These are phyloP conservation scores for Drosophila obscura DNA, from an alignment of 1,140 invertebrate genomes.

Conservation along the genomic window DNA sequence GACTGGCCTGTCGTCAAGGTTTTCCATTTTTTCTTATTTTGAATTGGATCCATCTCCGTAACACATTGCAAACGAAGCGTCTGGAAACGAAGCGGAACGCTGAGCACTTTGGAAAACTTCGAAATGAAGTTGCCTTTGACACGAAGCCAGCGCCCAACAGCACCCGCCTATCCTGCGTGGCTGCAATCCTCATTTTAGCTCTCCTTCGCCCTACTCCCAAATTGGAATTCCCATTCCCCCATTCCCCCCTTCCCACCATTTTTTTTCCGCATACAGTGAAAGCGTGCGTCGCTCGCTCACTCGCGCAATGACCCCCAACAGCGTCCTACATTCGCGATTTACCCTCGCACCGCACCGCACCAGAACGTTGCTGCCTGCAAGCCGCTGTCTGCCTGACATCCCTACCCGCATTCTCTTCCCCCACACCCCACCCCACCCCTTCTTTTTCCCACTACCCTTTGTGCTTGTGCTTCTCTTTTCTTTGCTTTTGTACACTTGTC, in stretches of 20 bases:
- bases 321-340: constrained; percentile 67
- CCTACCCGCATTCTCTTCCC: neutral
- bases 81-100: constrained; percentile 33
- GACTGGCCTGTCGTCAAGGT: constrained; percentile 2
- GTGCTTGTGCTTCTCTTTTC: constrained; percentile 10
- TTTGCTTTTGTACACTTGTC: constrained; percentile 56
- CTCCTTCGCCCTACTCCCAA: neutral
- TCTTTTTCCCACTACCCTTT: constrained; percentile 15
- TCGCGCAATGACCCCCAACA: constrained; percentile 56
- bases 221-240: neutral
- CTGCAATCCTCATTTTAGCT: constrained; percentile 28
- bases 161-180: constrained; percentile 30
- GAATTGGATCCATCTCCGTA: neutral
- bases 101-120: constrained; percentile 28
- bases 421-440: constrained; percentile 11
- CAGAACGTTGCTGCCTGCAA: neutral
- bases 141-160: constrained; percentile 30
- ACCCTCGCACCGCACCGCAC: neutral
- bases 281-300: constrained; percentile 6
- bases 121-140: constrained; percentile 69
- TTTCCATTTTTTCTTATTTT: constrained; percentile 1
- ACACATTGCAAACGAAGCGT: too few species aligned
- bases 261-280: constrained; percentile 10
- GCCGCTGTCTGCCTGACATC: neutral
- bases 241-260: too few species aligned